Conservation (phyloP, 2,113 vertebrate species). For the Poeciliopsis prolifica region DNA sequence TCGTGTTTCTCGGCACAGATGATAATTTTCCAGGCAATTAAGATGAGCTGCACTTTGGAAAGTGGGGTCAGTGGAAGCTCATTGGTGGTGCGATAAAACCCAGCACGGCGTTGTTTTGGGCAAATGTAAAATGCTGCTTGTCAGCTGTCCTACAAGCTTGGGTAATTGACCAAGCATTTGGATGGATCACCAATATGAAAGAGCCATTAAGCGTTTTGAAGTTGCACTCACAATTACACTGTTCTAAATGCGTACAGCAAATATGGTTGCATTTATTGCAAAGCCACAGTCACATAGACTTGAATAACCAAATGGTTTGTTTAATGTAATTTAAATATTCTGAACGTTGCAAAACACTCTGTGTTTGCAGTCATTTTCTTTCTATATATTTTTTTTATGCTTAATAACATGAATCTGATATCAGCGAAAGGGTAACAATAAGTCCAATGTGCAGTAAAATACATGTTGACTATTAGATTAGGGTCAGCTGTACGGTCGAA, state of each 20-base stretch:
- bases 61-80: conserved; percentile 64
- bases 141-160: conserved; percentile 75
- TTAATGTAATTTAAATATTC: no score
- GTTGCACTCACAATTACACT: conserved; percentile 41
- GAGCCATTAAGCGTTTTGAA: conserved; percentile 58
- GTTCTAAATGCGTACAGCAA: not conserved
- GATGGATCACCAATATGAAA: conserved; percentile 61
- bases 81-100: conserved; percentile 60
- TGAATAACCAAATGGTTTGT: no score
- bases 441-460: no score
- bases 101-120: conserved; percentile 46
- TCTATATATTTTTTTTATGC: no score
- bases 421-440: no score
- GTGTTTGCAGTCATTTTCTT: no score
- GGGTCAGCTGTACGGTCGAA: no score
- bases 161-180: conserved; percentile 67
- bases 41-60: conserved; percentile 51
- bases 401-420: no score
- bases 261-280: not conserved
- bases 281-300: no score
- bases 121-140: conserved; percentile 62
- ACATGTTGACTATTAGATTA: no score
- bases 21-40: conserved; percentile 78
- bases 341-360: no score
- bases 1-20: conserved; percentile 61